Evolutionary conservation across 2,797 vertebrate species (phyloP).

Genomic region (Siniperca obscura): DNA sequence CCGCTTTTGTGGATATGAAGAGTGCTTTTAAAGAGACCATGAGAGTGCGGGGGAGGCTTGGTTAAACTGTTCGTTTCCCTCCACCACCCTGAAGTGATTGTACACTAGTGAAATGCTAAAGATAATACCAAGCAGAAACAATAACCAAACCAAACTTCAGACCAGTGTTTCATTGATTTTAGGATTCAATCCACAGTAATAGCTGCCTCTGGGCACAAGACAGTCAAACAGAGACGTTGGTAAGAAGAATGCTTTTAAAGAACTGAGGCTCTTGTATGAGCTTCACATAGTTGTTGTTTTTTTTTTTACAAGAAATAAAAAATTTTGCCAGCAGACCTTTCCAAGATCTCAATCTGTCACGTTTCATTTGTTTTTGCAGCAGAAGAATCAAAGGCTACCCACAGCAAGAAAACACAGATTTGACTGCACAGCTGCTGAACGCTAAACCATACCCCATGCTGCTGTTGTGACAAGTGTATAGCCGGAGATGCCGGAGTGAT

Average conservation of each 20-base stretch:
- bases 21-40: conserved; percentile 32
- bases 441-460: conserved; percentile 39
- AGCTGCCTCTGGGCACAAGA: conserved; percentile 52
- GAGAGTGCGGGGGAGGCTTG: conserved; percentile 47
- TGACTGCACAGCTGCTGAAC: conserved; percentile 48
- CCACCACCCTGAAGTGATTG: conserved; percentile 49
- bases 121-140: conserved; percentile 60
- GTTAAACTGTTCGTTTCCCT: conserved; percentile 60
- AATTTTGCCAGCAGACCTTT: conserved; percentile 40
- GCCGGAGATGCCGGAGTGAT: conserved; percentile 13
- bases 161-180: conserved; percentile 63
- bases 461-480: conserved; percentile 41
- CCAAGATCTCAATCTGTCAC: conserved; percentile 63
- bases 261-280: conserved; percentile 10
- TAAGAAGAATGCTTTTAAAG: conserved; percentile 36
- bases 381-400: conserved; percentile 52
- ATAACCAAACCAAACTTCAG: conserved; percentile 55
- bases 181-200: conserved; percentile 47
- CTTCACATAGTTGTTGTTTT: conserved; percentile 7
- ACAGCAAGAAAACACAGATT: conserved; percentile 50
- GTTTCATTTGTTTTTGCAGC: conserved; percentile 63
- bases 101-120: conserved; percentile 45
- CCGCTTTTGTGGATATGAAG: conserved; percentile 44
- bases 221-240: conserved; percentile 25
- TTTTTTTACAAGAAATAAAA: background rate